Evolutionary conservation across 23 tunicate genomes (phyloP).

Genomic region (Clavelina lepadiformis): DNA sequence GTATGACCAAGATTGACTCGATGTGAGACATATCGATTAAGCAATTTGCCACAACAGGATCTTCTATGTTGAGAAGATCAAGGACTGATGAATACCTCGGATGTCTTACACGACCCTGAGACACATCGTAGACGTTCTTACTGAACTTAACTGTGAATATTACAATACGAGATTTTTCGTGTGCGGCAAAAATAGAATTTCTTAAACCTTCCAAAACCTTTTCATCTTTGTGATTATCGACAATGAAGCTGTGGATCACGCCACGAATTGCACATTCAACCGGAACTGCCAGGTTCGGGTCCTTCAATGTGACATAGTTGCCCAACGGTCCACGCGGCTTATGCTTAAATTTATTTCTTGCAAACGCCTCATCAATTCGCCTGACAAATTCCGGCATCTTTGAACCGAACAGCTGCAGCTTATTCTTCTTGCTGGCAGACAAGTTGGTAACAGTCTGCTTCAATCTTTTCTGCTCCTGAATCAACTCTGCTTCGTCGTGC

Average conservation of each 20-base stretch:
- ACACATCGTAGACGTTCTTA: slow-evolving; percentile 42
- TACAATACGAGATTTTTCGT: slow-evolving; percentile 51
- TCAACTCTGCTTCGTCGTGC: slow-evolving; percentile 18
- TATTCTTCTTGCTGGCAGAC: slow-evolving; percentile 47
- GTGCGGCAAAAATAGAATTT: slow-evolving; percentile 39
- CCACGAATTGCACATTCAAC: slow-evolving; percentile 67
- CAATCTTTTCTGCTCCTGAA: slow-evolving; percentile 25
- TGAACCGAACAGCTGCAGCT: slow-evolving; percentile 67
- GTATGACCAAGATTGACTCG: slow-evolving; percentile 79
- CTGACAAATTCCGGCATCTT: slow-evolving; percentile 84
- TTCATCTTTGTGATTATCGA: slow-evolving; percentile 77
- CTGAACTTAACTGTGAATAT: slow-evolving; percentile 65
- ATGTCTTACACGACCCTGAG: slow-evolving; percentile 36
- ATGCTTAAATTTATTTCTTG: slow-evolving; percentile 30
- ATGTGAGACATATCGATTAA: slow-evolving; percentile 67
- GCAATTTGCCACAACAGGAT: slow-evolving; percentile 76
- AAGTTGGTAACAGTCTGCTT: slow-evolving; percentile 23
- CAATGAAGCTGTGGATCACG: slow-evolving; percentile 55
- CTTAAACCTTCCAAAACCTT: slow-evolving; percentile 47
- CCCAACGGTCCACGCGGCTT: slow-evolving; percentile 92
- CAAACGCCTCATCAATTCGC: slow-evolving; percentile 60
- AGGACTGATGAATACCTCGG: slow-evolving; percentile 48
- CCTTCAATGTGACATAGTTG: slow-evolving; percentile 61
- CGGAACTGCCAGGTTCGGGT: slow-evolving; percentile 55
- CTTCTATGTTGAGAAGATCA: slow-evolving; percentile 68